phyloP scores from a whole-genome alignment of 2,888 invertebrate species.

The Lithophane socia region DNA sequence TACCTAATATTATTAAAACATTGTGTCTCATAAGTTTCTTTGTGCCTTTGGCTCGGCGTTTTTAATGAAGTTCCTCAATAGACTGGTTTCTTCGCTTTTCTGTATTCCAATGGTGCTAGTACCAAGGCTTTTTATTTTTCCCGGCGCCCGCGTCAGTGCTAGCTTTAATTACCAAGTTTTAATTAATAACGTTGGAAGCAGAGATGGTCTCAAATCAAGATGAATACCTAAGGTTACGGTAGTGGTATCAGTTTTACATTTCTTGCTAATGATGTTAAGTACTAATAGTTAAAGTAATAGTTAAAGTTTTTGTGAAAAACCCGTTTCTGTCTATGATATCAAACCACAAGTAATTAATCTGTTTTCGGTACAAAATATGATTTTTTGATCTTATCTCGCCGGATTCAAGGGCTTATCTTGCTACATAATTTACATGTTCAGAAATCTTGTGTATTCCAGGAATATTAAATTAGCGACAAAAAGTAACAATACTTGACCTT shows the following conservation, averaged over 20 bases:
- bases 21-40: background rate
- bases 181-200: background rate
- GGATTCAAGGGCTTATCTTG: constrained; percentile 7
- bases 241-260: background rate
- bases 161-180: background rate
- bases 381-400: background rate
- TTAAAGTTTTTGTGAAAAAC: background rate
- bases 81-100: background rate
- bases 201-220: background rate
- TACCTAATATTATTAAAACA: background rate
- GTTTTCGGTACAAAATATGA: background rate
- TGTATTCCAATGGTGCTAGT: background rate
- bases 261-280: background rate
- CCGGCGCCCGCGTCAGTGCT: background rate
- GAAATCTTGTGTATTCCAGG: constrained; percentile 21
- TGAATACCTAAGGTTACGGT: background rate
- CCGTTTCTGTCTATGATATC: background rate
- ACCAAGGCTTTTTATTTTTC: background rate
- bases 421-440: constrained; percentile 24
- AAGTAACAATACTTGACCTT: constrained; percentile 5
- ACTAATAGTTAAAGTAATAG: no score
- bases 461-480: constrained; percentile 22
- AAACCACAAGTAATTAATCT: no score
- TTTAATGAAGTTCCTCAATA: background rate
- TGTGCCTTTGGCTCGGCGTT: background rate